Conservation (phyloP, 2,113 vertebrate genomes). For the Semicossyphus pulcher region DNA sequence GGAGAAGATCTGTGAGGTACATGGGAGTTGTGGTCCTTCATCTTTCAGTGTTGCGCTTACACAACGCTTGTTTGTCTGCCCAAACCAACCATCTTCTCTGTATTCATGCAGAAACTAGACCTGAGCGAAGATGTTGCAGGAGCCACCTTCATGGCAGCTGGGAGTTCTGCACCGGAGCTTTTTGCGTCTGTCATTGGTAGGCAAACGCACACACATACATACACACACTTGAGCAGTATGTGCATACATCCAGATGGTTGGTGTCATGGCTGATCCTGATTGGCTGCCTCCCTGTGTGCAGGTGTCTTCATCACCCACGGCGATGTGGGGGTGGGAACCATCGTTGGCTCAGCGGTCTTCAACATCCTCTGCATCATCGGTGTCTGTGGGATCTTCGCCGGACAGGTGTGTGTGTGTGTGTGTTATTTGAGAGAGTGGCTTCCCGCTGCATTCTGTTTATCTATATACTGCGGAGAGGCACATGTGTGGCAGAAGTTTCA, state of each 20-base stretch:
- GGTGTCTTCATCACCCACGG: constrained; percentile 98
- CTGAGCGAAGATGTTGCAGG: constrained; percentile 97
- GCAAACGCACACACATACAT: background rate
- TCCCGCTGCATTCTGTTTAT: constrained; percentile 44
- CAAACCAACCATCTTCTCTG: background rate
- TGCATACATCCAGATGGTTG: constrained; percentile 39
- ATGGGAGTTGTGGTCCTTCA: background rate
- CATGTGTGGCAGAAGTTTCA: constrained; percentile 38
- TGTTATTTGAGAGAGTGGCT: constrained; percentile 57
- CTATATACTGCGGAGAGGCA: constrained; percentile 47
- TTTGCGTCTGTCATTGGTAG: constrained; percentile 97
- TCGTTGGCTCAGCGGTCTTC: constrained; percentile 97
- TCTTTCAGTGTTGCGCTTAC: background rate
- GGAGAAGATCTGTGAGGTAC: constrained; percentile 98
- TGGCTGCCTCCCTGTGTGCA: constrained; percentile 67
- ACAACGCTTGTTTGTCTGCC: background rate
- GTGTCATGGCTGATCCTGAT: constrained; percentile 53
- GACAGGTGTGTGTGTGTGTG: constrained; percentile 88
- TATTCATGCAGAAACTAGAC: constrained; percentile 88
- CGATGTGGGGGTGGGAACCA: constrained; percentile 97
- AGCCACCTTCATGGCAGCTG: constrained; percentile 99
- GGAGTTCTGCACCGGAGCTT: constrained; percentile 96
- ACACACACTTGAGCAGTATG: background rate
- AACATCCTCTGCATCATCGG: constrained; percentile 98
- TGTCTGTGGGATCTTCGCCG: constrained; percentile 96